These are phyloP conservation scores for Eurystomus gularis DNA, from an alignment of 2,113 vertebrate genomes.

Conservation along the genomic window DNA sequence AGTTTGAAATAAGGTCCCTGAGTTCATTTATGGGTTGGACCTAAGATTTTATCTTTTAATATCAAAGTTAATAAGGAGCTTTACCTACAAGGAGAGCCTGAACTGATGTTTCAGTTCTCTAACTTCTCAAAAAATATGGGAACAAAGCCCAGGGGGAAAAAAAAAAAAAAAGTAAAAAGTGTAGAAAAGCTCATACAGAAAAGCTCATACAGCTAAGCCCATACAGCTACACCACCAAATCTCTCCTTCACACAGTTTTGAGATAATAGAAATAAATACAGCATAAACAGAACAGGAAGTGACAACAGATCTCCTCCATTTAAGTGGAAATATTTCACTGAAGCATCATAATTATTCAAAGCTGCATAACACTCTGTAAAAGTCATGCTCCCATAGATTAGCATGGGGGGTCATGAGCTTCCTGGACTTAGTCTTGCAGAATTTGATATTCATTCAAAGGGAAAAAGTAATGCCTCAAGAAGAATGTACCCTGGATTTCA, in stretches of 20 bases:
- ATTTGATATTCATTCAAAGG: neutral
- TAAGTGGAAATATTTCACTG: neutral
- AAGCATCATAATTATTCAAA: neutral
- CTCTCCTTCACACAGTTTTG: neutral
- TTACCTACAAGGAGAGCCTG: neutral
- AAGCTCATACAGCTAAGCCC: too few relatives aligned
- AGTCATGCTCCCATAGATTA: neutral
- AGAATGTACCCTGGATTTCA: neutral
- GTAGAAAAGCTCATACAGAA: too few relatives aligned
- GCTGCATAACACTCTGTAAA: neutral
- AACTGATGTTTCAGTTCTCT: neutral
- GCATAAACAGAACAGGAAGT: neutral
- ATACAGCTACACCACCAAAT: neutral
- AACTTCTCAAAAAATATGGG: neutral
- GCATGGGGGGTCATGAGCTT: neutral
- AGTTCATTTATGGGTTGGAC: neutral
- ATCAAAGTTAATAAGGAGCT: neutral
- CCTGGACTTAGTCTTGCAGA: neutral
- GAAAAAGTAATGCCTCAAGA: neutral
- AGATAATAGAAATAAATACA: neutral
- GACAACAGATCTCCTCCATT: neutral
- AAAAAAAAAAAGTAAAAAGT: too few relatives aligned
- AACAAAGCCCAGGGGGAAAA: accelerated
- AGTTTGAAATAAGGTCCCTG: neutral
- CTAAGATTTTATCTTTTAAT: neutral